Evolutionary conservation across 37 sponge, comb jelly and placozoan species (phyloP), one percentile per base, ranked within the genome.

Genomic region (Ephydatia muelleri): DNA sequence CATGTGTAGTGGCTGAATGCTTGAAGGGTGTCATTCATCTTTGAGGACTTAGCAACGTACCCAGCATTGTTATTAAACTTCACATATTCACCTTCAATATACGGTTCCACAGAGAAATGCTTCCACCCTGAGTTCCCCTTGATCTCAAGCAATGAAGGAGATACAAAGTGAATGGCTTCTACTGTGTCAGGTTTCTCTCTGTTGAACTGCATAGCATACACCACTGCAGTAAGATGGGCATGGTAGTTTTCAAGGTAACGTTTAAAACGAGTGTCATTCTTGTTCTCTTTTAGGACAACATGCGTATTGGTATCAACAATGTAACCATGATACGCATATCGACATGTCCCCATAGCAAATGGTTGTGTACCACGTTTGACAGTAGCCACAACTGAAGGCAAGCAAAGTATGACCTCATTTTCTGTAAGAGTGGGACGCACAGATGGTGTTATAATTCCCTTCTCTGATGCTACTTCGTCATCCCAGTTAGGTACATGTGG

Each of bases 1-100:
- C 57, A 84, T 2, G 77, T 78, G 35, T 66, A 85, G 33, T 85
- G 86, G 49, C 86, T 85, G 71, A 85, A 85, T 6, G 86, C 86
- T 40, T 85, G 86, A 4, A 85, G 5, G 0, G 67, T 35, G 68
- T 78, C 79, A 26, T 47, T 67, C 9, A 40, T 16, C 8, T 69
- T 48, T 38, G 71, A 38, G 0, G 67, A 14, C 6, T 57, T 13
- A 5, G 71, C 32, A 29, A 78, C 79, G 25, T 67, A 66, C 19
- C 79, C 72, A 70, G 22, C 12, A 16, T 85, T 85, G 71, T 31
- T 85, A 68, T 70, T 85, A 71, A 36, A 85, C 86, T 85, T 85
- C 71, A 69, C 57, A 78, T 69, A 77, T 21, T 5, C 36, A 2
- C 86, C 86, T 16, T 31, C 47, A 29, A 78, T 21, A 38, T 48